Evolutionary conservation across 35 echinoderm and acorn worm genomes (phyloP), one percentile per base, ranked within the genome.

Genomic region (Chiridota heheva): DNA sequence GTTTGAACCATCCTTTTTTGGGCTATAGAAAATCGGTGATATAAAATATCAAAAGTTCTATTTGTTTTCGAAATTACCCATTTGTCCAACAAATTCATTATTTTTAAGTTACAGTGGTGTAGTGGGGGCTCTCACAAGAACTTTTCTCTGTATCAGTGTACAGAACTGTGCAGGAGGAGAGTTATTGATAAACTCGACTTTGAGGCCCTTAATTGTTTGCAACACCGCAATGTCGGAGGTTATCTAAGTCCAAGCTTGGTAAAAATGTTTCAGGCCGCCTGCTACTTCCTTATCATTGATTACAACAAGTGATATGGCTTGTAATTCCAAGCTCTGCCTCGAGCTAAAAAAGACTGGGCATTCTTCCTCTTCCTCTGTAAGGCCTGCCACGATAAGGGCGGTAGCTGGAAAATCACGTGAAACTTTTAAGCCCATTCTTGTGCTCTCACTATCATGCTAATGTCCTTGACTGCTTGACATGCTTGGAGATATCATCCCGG

Each of bases 1-100:
- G 17, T 53, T 40, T 24, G 63, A 67, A 17, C 90, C 83, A 79
- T 92, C 84, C 74, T 76, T 81, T 70, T 92, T 86, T 10, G 74
- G 51, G 22, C 49, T 41, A 18, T 47, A 49, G 42, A 79, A 91
- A 65, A 70, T 90, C 53, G 73, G 73, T 57, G 73, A 77, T 17
- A 57, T 16, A 77, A 77, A 77, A 34, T 42, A 45, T 33, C 73
- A 0, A 2, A 26, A 77, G 25, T 57, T 34, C 47, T 77, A 56
- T 39, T 58, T 58, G 73, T 22, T 59, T 77, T 32, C 20, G 27
- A 77, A 40, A 77, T 77, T 26, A 58, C 32, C 58, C 73, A 45
- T 77, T 59, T 77, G 18, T 56, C 53, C 73, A 77, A 53, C 46
- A 77, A 77, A 31, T 77, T 40, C 35, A 0, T 45, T 6, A 77